phyloP scores from a whole-genome alignment of 1,140 invertebrate genomes.

The Micrasema minimum region DNA sequence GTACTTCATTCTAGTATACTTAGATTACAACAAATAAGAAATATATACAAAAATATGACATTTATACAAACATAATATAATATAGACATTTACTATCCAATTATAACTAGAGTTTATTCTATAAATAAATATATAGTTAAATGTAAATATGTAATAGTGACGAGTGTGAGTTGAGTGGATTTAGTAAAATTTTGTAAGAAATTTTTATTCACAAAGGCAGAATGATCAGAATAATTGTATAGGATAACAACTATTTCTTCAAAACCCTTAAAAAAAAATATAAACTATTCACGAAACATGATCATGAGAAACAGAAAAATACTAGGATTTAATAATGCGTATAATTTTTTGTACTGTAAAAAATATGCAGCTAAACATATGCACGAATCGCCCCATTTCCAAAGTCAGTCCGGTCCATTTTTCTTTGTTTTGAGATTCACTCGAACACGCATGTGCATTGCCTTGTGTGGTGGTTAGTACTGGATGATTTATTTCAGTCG shows the following conservation, averaged over 20 bases:
- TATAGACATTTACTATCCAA: conserved; percentile 31
- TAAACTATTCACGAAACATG: conserved; percentile 10
- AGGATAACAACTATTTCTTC: conserved; percentile 7
- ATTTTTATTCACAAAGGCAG: conserved; percentile 24
- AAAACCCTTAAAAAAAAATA: conserved; percentile 2
- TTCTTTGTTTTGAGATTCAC: too few relatives aligned
- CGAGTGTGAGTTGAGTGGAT: conserved; percentile 21
- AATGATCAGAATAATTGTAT: conserved; percentile 2
- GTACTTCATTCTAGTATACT: conserved; percentile 10
- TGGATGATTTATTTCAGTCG: too few relatives aligned
- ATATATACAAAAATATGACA: conserved; percentile 35
- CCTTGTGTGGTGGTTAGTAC: too few relatives aligned
- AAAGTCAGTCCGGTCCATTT: too few relatives aligned
- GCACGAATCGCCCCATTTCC: too few relatives aligned
- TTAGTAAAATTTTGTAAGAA: conserved; percentile 25
- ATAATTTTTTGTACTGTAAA: conserved; percentile 4
- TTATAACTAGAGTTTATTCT: conserved; percentile 14
- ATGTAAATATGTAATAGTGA: background rate
- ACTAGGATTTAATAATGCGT: background rate
- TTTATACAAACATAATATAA: conserved; percentile 31
- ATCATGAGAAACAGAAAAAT: background rate
- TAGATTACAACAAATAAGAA: conserved; percentile 31
- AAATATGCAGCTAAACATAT: too few relatives aligned
- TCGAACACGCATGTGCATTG: too few relatives aligned
- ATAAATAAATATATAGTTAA: conserved; percentile 10